A percentile compares a stretch with the other conserved stretches of the same genome.
These are phyloP conservation scores for Lutjanus erythropterus DNA, from an alignment of 2,113 vertebrate species.

Conservation along the genomic window DNA sequence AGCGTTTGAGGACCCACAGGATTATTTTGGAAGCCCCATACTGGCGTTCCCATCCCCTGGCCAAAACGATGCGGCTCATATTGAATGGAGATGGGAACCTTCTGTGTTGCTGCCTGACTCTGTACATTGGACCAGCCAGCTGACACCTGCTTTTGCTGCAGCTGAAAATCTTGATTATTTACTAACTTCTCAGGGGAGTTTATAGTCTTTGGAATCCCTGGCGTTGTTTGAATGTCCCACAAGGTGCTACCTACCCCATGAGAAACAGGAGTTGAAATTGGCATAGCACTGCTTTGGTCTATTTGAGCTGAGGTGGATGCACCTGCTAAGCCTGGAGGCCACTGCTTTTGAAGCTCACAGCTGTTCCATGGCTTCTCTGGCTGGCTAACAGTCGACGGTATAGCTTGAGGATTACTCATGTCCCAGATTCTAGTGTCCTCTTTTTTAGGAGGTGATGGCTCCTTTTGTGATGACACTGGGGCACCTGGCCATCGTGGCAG, in stretches of 20 bases:
- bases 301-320: conserved; percentile 66
- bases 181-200: conserved; percentile 71
- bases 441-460: conserved; percentile 59
- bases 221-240: conserved; percentile 74
- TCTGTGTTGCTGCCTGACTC: conserved; percentile 62
- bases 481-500: conserved; percentile 56
- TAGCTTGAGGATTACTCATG: conserved; percentile 61
- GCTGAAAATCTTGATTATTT: conserved; percentile 71
- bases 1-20: conserved; percentile 75
- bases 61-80: conserved; percentile 74
- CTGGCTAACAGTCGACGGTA: conserved; percentile 64
- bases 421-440: conserved; percentile 68
- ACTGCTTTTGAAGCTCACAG: conserved; percentile 69
- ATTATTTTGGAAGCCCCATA: conserved; percentile 83
- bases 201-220: conserved; percentile 72
- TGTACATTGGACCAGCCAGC: conserved; percentile 69
- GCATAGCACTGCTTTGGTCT: conserved; percentile 72
- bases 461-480: conserved; percentile 55
- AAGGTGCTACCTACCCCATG: conserved; percentile 68
- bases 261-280: conserved; percentile 65
- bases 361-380: conserved; percentile 72
- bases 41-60: conserved; percentile 69
- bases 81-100: conserved; percentile 78
- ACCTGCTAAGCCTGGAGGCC: conserved; percentile 63
- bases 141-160: conserved; percentile 75